Conservation (phyloP, 2,888 invertebrate species). For the Capitulum mitella region DNA sequence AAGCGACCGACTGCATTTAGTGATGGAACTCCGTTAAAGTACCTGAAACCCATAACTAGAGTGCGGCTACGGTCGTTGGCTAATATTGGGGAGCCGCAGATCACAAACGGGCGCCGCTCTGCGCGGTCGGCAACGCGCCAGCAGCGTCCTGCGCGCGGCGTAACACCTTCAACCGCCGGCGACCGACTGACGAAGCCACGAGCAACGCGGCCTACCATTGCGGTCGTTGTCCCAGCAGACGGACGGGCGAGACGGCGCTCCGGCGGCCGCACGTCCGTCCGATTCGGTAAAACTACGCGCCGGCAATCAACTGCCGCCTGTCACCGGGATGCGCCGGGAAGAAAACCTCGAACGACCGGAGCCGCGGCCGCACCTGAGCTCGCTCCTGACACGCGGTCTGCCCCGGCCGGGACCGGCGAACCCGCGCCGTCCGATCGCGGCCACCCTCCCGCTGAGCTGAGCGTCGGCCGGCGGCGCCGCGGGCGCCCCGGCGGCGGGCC, state of each 20-base stretch:
- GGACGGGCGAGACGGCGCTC: too few relatives aligned
- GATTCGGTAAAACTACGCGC: too few relatives aligned
- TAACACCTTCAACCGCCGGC: not conserved
- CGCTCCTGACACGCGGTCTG: too few relatives aligned
- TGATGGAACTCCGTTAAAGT: not conserved
- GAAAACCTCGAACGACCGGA: too few relatives aligned
- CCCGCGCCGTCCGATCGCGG: too few relatives aligned
- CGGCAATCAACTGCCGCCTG: not conserved
- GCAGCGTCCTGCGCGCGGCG: not conserved
- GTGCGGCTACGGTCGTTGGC: not conserved
- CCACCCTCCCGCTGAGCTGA: not conserved
- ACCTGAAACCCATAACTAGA: not conserved
- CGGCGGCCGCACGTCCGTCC: too few relatives aligned
- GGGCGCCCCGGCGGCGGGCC: not conserved
- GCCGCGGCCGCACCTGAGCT: too few relatives aligned
- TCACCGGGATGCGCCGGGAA: too few relatives aligned
- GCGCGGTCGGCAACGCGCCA: not conserved
- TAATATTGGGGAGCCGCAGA: not conserved
- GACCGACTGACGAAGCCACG: not conserved
- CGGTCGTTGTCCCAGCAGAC: too few relatives aligned
- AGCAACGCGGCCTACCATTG: not conserved
- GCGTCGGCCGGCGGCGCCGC: not conserved
- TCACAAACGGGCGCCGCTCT: not conserved
- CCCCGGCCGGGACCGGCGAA: too few relatives aligned
- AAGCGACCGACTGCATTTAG: not conserved